Conservation (phyloP, 2,797 vertebrate species). For the Peromyscus nudipes region DNA sequence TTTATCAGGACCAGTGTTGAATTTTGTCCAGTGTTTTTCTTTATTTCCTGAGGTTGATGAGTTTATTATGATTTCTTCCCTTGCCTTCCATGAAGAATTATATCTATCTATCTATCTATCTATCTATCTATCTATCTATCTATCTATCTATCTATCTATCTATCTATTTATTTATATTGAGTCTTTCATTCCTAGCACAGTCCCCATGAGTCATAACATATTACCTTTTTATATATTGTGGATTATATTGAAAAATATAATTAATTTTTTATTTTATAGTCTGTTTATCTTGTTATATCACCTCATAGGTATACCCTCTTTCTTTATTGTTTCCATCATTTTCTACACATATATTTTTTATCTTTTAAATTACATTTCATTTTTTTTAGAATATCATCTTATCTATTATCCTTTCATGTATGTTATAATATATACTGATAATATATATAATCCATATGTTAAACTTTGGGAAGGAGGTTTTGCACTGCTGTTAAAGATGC, state of each 20-base stretch:
- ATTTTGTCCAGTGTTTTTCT: not conserved
- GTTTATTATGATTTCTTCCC: not conserved
- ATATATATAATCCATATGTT: not conserved
- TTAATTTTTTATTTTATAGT: not conserved
- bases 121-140: too few relatives aligned
- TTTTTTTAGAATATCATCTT: not conserved
- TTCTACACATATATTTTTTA: not conserved
- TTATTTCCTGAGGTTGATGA: not conserved
- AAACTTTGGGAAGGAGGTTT: not conserved
- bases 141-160: not conserved
- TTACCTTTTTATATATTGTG: not conserved
- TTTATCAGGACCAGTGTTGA: not conserved
- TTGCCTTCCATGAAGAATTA: not conserved
- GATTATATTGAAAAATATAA: not conserved
- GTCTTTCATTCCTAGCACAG: not conserved
- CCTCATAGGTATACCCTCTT: not conserved
- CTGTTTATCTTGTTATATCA: not conserved
- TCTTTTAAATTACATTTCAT: not conserved
- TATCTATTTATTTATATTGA: not conserved
- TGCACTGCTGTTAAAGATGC: not conserved
- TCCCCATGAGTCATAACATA: not conserved
- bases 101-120: not conserved
- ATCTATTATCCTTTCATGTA: not conserved
- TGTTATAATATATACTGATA: too few relatives aligned
- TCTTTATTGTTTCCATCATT: not conserved